Conservation (phyloP, 2,888 invertebrate species). For the Philereme transversata region DNA sequence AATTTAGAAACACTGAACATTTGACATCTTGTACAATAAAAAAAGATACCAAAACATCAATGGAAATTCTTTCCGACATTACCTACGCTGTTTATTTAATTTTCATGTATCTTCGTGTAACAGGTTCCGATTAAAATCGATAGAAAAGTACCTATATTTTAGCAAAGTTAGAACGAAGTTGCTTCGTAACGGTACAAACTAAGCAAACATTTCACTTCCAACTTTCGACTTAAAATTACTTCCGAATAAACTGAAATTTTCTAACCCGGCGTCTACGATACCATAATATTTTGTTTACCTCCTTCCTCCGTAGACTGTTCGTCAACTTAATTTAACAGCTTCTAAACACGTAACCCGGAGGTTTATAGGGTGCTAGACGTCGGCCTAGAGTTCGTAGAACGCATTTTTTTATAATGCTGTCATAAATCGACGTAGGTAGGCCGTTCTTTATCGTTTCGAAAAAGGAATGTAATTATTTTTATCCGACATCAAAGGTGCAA, state of each 20-base stretch:
- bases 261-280: slow-evolving; percentile 22
- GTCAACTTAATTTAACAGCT: slow-evolving; percentile 67
- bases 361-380: slow-evolving; percentile 52
- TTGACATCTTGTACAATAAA: slow-evolving; percentile 11
- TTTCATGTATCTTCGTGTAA: not conserved
- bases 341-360: slow-evolving; percentile 56
- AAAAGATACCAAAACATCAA: not conserved
- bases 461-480: slow-evolving; percentile 26
- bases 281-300: slow-evolving; percentile 37
- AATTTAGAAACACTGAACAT: slow-evolving; percentile 26
- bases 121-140: slow-evolving; percentile 6
- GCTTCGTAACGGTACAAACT: slow-evolving; percentile 21
- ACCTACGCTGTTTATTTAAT: not conserved
- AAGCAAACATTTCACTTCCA: slow-evolving; percentile 28
- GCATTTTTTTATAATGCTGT: slow-evolving; percentile 43
- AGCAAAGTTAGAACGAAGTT: slow-evolving; percentile 9
- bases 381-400: slow-evolving; percentile 37
- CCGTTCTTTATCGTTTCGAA: slow-evolving; percentile 31
- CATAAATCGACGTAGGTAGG: slow-evolving; percentile 41
- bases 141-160: slow-evolving; percentile 1
- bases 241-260: slow-evolving; percentile 33
- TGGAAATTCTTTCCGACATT: not conserved
- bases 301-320: slow-evolving; percentile 41
- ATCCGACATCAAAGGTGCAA: not conserved
- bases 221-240: slow-evolving; percentile 35